A percentile compares a stretch with the other conserved stretches of the same genome.
Evolutionary conservation across 2,888 invertebrate genomes (phyloP).

Genomic region (Hirtodrosophila duncani): DNA sequence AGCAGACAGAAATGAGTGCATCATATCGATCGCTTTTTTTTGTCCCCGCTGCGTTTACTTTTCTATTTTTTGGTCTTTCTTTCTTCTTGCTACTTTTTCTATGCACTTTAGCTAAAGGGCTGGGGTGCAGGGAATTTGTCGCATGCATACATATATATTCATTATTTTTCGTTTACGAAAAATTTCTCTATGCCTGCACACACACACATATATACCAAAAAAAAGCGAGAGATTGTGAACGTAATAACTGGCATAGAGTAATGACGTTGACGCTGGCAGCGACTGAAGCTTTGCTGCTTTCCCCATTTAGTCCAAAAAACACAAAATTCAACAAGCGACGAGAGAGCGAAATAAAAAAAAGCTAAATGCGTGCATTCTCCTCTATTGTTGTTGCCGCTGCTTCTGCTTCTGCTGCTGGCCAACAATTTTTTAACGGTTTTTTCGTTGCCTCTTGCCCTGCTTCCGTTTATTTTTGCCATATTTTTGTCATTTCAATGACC

Average conservation of each 20-base stretch:
- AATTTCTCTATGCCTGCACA: conserved; percentile 47
- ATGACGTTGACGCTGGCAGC: conserved; percentile 44
- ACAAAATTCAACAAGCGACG: conserved; percentile 35
- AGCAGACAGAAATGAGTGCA: conserved; percentile 79
- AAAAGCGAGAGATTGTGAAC: conserved; percentile 55
- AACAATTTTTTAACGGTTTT: conserved; percentile 58
- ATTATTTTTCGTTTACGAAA: conserved; percentile 74
- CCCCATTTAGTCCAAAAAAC: conserved; percentile 56
- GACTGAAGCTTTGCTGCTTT: conserved; percentile 44
- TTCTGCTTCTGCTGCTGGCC: conserved; percentile 52
- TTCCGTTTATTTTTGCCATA: conserved; percentile 34
- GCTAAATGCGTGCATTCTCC: conserved; percentile 65
- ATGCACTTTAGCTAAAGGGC: conserved; percentile 54
- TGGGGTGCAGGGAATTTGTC: conserved; percentile 34
- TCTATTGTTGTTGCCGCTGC: conserved; percentile 39
- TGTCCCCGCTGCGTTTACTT: conserved; percentile 53
- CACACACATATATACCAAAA: conserved; percentile 20
- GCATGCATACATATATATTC: conserved; percentile 62
- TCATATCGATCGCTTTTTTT: conserved; percentile 78
- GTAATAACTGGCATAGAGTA: conserved; percentile 70
- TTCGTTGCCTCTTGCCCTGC: conserved; percentile 17
- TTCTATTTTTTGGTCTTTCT: conserved; percentile 58
- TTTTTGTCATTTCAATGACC: conserved; percentile 71
- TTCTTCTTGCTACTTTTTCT: conserved; percentile 68
- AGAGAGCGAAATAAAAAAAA: conserved; percentile 40